phyloP scores from a whole-genome alignment of 2,797 vertebrate species.

The Falco peregrinus region DNA sequence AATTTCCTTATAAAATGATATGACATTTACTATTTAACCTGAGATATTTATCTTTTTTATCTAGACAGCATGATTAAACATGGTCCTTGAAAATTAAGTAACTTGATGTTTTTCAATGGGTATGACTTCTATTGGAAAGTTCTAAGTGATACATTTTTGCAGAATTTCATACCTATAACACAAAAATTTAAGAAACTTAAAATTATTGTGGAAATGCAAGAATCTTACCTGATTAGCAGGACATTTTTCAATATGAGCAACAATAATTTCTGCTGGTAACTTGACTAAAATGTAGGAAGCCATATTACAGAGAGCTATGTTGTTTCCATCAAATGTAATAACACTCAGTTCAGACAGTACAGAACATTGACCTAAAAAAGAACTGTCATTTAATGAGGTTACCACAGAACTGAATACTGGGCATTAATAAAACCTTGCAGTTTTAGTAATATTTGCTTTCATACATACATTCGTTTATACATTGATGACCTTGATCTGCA shows the following conservation, averaged over 20 bases:
- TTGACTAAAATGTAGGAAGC: conserved; percentile 94
- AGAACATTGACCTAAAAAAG: conserved; percentile 89
- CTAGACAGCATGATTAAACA: not conserved
- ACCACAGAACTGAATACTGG: not conserved
- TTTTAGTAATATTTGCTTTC: not conserved
- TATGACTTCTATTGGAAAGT: not conserved
- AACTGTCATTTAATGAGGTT: conserved; percentile 41
- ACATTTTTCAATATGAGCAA: conserved; percentile 95
- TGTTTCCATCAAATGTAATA: conserved; percentile 98
- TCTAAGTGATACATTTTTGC: not conserved
- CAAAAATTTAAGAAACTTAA: not conserved
- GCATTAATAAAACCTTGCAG: not conserved
- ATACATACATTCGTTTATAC: not conserved
- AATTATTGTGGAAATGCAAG: not conserved
- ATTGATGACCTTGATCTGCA: not conserved
- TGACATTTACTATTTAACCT: not conserved
- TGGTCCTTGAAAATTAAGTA: not conserved
- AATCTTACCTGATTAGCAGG: conserved; percentile 88
- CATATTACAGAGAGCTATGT: conserved; percentile 91
- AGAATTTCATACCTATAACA: not conserved
- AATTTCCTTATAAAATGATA: not conserved
- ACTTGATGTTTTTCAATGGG: not conserved
- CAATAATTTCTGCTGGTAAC: conserved; percentile 89
- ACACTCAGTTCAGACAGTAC: conserved; percentile 94
- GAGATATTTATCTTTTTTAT: not conserved